Percentiles rank a stretch among this genome's conserved stretches.
These are phyloP conservation scores for Hippoglossus hippoglossus DNA, from an alignment of 2,797 vertebrate species.

Conservation along the genomic window DNA sequence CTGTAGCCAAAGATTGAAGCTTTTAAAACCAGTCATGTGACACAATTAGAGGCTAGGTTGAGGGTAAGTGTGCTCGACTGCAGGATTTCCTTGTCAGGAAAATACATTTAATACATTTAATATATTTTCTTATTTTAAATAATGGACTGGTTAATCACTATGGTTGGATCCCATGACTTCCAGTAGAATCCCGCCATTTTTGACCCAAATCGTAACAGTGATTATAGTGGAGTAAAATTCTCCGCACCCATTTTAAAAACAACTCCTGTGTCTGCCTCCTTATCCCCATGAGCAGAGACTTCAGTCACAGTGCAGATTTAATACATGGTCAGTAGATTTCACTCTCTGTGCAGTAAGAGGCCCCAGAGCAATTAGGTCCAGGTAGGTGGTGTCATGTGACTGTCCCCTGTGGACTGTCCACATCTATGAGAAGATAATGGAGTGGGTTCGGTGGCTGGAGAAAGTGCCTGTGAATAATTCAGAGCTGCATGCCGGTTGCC, in stretches of 20 bases:
- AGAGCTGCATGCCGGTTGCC: constrained; percentile 63
- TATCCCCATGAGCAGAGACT: constrained; percentile 8
- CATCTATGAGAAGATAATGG: constrained; percentile 82
- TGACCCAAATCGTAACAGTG: not conserved
- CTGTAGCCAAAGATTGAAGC: not conserved
- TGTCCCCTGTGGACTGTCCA: constrained; percentile 68
- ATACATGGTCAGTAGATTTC: constrained; percentile 55
- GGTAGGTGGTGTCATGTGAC: constrained; percentile 83
- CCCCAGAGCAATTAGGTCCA: constrained; percentile 68
- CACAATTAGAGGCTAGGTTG: not conserved
- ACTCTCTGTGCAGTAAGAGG: constrained; percentile 62
- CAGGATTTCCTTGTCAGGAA: not conserved
- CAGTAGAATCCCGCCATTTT: not conserved
- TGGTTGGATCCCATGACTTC: not conserved
- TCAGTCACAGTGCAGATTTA: constrained; percentile 30
- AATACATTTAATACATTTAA: not conserved
- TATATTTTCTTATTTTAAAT: not conserved
- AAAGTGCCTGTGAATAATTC: constrained; percentile 87
- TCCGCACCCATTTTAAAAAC: not conserved
- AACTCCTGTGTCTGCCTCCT: not conserved
- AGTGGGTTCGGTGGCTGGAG: constrained; percentile 77
- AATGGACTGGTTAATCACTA: not conserved
- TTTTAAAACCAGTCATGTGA: constrained; percentile 29
- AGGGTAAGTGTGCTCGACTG: not conserved
- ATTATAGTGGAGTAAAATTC: not conserved